Evolutionary conservation across 2,113 vertebrate species (phyloP), one percentile per base, ranked within the genome.

Genomic region (Panthera tigris): DNA sequence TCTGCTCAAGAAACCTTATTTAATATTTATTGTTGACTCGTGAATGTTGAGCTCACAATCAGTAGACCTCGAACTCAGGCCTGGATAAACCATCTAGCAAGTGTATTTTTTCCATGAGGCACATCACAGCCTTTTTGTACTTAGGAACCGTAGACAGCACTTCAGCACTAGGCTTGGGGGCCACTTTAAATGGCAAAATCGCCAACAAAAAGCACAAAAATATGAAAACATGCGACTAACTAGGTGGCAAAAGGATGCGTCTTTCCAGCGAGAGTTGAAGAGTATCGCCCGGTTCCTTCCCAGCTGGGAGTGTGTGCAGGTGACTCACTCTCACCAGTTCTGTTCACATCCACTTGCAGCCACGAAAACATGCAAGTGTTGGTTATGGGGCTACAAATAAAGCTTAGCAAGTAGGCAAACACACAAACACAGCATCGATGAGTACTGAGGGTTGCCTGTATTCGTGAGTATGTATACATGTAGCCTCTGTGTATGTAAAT

Each of bases 401-500:
- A 10, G 41, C 39, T 18, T 25, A 71, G 36, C 39, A 33, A 61
- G 66, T n/a, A n/a, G 29, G 39, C 68, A 3, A 4, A 9, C 14
- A 71, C 39, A 48, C 66, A 45, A 29, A 16, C 7, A 16, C 21
- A 29, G 50, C 52, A 41, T 41, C 36, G 6, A 1, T 3, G 36
- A 33, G 23, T 4, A 13, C 5, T 13, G 29, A 73, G 73, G 14
- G 25, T 19, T 18, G 36, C 55, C 78, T 69, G 31, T 1, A 5
- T 4, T 57, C n/a, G 1, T 4, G 7, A 5, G 16, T 31, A 5
- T 4, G 36, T 18, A 7, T 3, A 4, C 85, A 29, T 7, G 68
- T 5, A 21, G 50, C 29, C 23, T 3, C 50, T 19, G 36, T 39
- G 18, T 4, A 1, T 7, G 65, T n/a, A 25, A 1, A 0, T 41